phyloP scores from a whole-genome alignment of 2,888 invertebrate species.

The Aporophyla lueneburgensis region DNA sequence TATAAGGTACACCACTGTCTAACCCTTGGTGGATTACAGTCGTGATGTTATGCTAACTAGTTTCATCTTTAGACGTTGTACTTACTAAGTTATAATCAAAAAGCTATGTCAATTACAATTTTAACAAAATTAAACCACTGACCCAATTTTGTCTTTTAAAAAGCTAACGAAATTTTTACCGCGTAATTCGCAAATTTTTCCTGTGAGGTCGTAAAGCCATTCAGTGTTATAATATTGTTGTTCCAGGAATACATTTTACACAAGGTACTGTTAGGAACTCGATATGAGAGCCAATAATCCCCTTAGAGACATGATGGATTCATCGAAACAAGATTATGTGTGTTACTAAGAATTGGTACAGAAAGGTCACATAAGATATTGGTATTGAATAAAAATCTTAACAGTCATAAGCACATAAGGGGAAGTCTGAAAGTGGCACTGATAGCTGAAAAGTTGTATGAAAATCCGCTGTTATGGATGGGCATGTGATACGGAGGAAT shows the following conservation, averaged over 20 bases:
- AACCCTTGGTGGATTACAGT: no score
- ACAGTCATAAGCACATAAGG: neutral
- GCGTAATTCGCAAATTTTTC: conserved; percentile 17
- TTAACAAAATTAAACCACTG: conserved; percentile 8
- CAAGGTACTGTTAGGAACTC: conserved; percentile 13
- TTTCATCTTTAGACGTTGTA: neutral
- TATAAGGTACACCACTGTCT: no score
- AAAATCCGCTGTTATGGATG: no score
- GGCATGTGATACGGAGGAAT: no score
- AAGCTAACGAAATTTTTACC: conserved; percentile 21
- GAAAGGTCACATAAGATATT: neutral
- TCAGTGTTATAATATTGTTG: conserved; percentile 9
- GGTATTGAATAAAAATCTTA: neutral
- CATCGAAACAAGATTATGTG: conserved; percentile 34
- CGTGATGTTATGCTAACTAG: neutral
- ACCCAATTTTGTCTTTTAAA: conserved; percentile 28
- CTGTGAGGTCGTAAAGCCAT: neutral
- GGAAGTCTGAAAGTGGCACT: no score
- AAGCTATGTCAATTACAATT: conserved; percentile 18
- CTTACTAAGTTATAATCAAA: neutral
- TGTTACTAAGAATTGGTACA: neutral
- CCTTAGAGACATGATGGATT: conserved; percentile 19
- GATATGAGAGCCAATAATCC: conserved; percentile 50
- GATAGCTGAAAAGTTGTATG: no score
- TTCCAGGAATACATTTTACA: conserved; percentile 16